Base-by-base conservation (phyloP, 1,140 invertebrate genomes). In the Pemphigus obesinymphae region DNA sequence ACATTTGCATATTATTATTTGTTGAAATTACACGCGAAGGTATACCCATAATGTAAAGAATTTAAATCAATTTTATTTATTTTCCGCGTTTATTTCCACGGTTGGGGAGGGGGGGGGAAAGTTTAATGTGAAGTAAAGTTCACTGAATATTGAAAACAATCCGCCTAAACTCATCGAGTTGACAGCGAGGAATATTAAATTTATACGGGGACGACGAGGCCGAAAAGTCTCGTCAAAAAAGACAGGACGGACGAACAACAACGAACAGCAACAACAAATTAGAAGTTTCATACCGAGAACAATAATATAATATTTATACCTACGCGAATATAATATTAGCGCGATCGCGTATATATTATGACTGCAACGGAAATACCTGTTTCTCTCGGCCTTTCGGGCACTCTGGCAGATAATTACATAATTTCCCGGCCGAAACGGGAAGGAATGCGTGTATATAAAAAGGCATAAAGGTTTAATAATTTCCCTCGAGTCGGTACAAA, bases 381-480 rank as follows among this genome's bases (percentile, higher is more conserved):
- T 72, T 45, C 6, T 7, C 66, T 26, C 23, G 23, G 1, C 6
- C 23, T 29, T 20, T 61, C 2, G 34, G 8, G 3, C 61, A 66
- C 34, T 37, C 0, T 20, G 11, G 13, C 23, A 6, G 29, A 72
- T 73, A 23, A 50, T 31, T 29, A 72, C n/a, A n/a, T 48, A 1
- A 29, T 72, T 48, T 26, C 8, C 68, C 26, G 23, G 48, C 68
- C 43, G 13, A 72, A 72, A 48, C 17, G 26, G 26, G 31, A 40
- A 20, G 34, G 1, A 72, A 26, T 70, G 37, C 1, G 1, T 26
- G 3, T 10, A 29, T 8, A 15, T 11, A 72, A 72, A 72, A 72
- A 45, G 23, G 31, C 68, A 23, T 72, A 72, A 72, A 72, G 29
- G 43, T 48, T 72, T 48, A 48, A 72, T 48, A 72, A 72, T 72